phyloP scores from a whole-genome alignment of 2,888 invertebrate species.

The Parnassius orleans region DNA sequence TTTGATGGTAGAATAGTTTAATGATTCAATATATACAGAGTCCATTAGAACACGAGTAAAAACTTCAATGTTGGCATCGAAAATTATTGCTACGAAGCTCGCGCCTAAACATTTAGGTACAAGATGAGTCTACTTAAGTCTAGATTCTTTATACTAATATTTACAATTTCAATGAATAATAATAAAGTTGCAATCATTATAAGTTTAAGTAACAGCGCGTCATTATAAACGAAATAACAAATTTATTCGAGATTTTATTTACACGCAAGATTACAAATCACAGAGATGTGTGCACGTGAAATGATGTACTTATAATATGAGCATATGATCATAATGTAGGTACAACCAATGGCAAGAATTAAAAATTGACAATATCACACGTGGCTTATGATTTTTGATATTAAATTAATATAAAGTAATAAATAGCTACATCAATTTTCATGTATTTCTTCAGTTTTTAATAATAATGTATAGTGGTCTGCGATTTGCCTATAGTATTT shows the following conservation, averaged over 20 bases:
- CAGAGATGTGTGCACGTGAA: constrained; percentile 65
- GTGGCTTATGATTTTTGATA: constrained; percentile 1
- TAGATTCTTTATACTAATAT: constrained; percentile 68
- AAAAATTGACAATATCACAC: constrained; percentile 26
- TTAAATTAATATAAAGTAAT: constrained; percentile 10
- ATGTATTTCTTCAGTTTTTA: no score
- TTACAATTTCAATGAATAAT: constrained; percentile 69
- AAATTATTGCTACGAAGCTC: constrained; percentile 75
- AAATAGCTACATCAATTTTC: neutral
- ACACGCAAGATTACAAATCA: constrained; percentile 76
- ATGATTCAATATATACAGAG: constrained; percentile 71
- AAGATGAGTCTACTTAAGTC: constrained; percentile 74
- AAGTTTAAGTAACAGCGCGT: constrained; percentile 58
- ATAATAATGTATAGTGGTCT: constrained; percentile 17
- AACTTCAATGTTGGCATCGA: constrained; percentile 72
- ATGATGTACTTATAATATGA: constrained; percentile 26
- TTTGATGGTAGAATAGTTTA: constrained; percentile 55
- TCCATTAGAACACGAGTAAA: constrained; percentile 59
- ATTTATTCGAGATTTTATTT: constrained; percentile 73
- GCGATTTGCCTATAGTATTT: constrained; percentile 28
- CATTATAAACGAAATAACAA: constrained; percentile 75
- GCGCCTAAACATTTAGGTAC: constrained; percentile 70
- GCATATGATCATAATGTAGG: neutral
- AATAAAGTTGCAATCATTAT: constrained; percentile 59
- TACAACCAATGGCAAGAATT: constrained; percentile 59